A percentile compares a stretch with the other conserved stretches of the same genome.
These are phyloP conservation scores for Seladonia tumulorum DNA, from an alignment of 2,888 invertebrate genomes.

Conservation along the genomic window DNA sequence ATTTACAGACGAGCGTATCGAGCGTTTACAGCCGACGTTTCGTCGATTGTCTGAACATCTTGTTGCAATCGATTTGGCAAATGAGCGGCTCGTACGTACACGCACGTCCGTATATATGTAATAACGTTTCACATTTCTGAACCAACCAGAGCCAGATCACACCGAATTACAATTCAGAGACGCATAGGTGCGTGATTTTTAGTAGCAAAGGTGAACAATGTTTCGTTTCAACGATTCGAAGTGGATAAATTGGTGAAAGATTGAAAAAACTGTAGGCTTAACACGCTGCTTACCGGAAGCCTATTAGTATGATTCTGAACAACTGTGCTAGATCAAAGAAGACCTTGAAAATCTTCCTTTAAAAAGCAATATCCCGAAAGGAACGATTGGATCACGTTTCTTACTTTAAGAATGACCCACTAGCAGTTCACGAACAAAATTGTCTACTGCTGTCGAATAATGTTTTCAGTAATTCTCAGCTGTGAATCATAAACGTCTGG, in stretches of 20 bases:
- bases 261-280: neutral
- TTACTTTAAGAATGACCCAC: neutral
- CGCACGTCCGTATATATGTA: slow-evolving; percentile 40
- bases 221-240: neutral
- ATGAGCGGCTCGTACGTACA: slow-evolving; percentile 18
- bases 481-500: neutral
- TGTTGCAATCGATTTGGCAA: neutral
- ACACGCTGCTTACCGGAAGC: neutral
- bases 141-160: neutral
- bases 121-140: slow-evolving; percentile 20
- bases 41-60: neutral
- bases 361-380: neutral
- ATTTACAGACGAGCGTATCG: neutral
- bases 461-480: neutral
- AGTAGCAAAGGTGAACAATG: neutral
- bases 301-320: neutral
- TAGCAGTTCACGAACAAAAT: neutral
- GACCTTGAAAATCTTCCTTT: neutral
- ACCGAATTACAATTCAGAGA: neutral
- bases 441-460: neutral
- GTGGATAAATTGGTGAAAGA: neutral
- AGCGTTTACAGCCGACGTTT: too few species aligned
- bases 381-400: neutral
- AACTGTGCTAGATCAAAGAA: neutral
- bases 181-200: neutral